Evolutionary conservation across 2,797 vertebrate genomes (phyloP).

Genomic region (Anabacerthia variegaticeps): DNA sequence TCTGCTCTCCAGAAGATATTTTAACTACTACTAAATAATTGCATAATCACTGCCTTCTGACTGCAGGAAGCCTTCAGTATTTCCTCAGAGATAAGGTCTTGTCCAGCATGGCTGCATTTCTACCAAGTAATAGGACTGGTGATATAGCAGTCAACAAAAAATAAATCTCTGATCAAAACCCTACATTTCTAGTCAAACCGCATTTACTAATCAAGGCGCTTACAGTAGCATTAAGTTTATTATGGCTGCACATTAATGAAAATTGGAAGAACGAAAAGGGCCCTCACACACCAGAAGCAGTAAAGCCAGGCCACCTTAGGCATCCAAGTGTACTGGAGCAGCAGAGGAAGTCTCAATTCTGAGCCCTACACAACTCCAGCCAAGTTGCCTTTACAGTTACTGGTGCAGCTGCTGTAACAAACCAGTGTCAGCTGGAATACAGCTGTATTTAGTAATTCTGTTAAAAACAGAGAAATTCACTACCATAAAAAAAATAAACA

Average conservation of each 20-base stretch:
- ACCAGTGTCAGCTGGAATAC: neutral
- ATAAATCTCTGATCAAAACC: neutral
- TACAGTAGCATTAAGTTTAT: neutral
- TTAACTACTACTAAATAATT: neutral
- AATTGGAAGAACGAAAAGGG: neutral
- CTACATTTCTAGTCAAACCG: neutral
- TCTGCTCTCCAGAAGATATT: neutral
- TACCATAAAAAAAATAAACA: neutral
- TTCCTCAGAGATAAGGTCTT: neutral
- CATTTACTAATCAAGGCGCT: neutral
- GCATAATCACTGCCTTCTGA: neutral
- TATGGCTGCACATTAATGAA: neutral
- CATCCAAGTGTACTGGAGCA: neutral
- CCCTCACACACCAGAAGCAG: neutral
- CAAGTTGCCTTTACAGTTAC: neutral
- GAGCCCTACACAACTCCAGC: neutral
- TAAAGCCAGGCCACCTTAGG: neutral
- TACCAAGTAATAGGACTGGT: neutral
- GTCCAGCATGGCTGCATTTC: neutral
- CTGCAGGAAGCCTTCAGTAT: neutral
- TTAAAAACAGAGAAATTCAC: neutral
- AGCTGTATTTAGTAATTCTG: neutral
- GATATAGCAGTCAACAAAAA: neutral
- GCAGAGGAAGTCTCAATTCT: neutral
- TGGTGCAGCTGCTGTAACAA: neutral